Evolutionary conservation across 2,113 vertebrate species (phyloP).

Genomic region (Condylura cristata): DNA sequence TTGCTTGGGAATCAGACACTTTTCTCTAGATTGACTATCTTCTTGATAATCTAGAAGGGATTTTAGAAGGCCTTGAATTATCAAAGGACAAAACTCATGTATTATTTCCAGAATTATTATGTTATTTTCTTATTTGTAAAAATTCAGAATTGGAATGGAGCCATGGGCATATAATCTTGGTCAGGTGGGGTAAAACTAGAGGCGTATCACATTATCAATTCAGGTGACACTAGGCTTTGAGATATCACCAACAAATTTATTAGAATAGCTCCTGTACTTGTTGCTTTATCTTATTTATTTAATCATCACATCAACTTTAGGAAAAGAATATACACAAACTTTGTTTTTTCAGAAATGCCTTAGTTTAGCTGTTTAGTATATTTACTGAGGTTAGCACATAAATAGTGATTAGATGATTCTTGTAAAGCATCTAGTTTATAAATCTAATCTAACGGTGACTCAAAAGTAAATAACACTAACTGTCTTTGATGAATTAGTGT

Average conservation of each 20-base stretch:
- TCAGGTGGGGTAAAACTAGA: neutral
- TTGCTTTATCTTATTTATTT: neutral
- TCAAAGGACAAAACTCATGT: neutral
- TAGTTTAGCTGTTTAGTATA: neutral
- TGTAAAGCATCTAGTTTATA: conserved; percentile 21
- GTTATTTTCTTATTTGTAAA: neutral
- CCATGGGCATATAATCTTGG: neutral
- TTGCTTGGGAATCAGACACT: neutral
- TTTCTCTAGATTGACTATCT: neutral
- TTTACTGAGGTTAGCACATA: neutral
- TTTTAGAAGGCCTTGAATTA: neutral
- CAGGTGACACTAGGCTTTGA: neutral
- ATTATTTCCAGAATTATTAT: neutral
- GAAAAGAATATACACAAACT: conserved; percentile 3
- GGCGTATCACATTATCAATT: neutral
- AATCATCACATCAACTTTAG: neutral
- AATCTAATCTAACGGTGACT: neutral
- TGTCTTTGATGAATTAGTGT: conserved; percentile 30
- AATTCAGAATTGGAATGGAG: neutral
- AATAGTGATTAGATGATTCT: neutral
- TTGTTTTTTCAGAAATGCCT: neutral
- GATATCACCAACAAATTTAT: neutral
- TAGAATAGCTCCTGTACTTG: neutral
- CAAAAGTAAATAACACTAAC: conserved; percentile 21
- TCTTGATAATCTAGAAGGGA: neutral